Evolutionary conservation across 2,797 vertebrate genomes (phyloP), one percentile per base, ranked within the genome.

Genomic region (Pangasius krempfi): DNA sequence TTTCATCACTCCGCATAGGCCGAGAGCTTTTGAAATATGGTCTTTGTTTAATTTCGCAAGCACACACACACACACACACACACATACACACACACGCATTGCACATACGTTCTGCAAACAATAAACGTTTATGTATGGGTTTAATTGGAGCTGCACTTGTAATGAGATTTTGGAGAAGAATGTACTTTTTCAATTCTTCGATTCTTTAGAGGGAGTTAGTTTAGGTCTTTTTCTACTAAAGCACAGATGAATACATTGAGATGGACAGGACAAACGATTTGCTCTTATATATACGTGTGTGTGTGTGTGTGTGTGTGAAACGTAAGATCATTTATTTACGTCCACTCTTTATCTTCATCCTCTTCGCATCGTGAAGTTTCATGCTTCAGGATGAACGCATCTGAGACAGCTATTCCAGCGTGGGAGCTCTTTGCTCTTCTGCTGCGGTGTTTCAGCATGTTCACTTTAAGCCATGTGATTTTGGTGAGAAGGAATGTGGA

Each of bases 91-190:
- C 75, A 50, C 81, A n/a, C 73, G n/a, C 73, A 76, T 25, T 44
- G 60, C 85, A 89, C 78, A 86, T 44, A 87, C 92, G 95, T 95
- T 56, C 86, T 75, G 73, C 44, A 68, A 83, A 75, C 54, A 16
- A 25, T 83, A 37, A 84, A 56, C 33, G 4, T 52, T 84, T 33
- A 18, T 44, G 47, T 44, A 44, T 54, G 73, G 44, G 20, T 54
- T 44, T 64, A 68, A 85, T 68, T 44, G 40, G 50, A 68, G 52
- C 33, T 66, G 56, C 22, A 54, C 40, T 54, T 97, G 95, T 96
- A 97, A 98, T 97, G 95, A 95, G 96, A 97, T 97, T 97, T 96
- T 94, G 5, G 54, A 60, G 33, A 9, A 25, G 54, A 81, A 81
- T 14, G 56, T 25, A 58, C 54, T 60, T 81, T 81, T 81, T 81